phyloP scores from a whole-genome alignment of 2,113 vertebrate genomes.

The Ceyx cyanopectus region DNA sequence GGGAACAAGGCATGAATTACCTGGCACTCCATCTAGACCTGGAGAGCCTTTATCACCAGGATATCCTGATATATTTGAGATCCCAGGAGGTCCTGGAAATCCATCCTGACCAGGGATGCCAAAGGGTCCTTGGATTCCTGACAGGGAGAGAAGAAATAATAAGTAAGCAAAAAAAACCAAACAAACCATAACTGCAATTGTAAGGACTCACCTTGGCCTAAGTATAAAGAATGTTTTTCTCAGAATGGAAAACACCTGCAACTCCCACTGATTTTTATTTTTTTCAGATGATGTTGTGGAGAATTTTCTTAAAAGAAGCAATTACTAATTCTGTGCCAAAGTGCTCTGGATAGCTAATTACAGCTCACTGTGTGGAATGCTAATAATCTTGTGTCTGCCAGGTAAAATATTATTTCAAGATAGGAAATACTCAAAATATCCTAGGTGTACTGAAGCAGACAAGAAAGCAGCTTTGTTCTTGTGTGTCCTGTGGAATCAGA shows the following conservation, averaged over 20 bases:
- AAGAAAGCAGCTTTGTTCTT: background rate
- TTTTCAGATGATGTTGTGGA: background rate
- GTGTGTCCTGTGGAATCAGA: background rate
- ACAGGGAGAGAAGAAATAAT: background rate
- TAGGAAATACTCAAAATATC: background rate
- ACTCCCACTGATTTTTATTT: background rate
- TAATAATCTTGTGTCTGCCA: background rate
- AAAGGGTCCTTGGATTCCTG: constrained; percentile 83
- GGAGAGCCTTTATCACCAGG: constrained; percentile 82
- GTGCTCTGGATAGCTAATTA: background rate
- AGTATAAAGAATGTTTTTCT: background rate
- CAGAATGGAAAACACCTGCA: background rate
- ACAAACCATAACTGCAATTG: background rate
- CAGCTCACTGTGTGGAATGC: background rate
- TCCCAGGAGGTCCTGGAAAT: constrained; percentile 77
- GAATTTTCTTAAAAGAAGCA: background rate
- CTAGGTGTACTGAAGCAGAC: background rate
- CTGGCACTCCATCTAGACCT: constrained; percentile 84
- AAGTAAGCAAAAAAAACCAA: background rate
- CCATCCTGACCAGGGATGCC: constrained; percentile 84
- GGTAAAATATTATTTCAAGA: constrained; percentile 1
- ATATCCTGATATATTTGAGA: constrained; percentile 80
- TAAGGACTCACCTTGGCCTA: background rate
- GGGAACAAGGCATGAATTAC: constrained; percentile 68
- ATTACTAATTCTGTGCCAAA: background rate